Percentiles rank a stretch among this genome's conserved stretches.
Conservation (phyloP, 1,140 invertebrate genomes). For the Episyrphus balteatus region DNA sequence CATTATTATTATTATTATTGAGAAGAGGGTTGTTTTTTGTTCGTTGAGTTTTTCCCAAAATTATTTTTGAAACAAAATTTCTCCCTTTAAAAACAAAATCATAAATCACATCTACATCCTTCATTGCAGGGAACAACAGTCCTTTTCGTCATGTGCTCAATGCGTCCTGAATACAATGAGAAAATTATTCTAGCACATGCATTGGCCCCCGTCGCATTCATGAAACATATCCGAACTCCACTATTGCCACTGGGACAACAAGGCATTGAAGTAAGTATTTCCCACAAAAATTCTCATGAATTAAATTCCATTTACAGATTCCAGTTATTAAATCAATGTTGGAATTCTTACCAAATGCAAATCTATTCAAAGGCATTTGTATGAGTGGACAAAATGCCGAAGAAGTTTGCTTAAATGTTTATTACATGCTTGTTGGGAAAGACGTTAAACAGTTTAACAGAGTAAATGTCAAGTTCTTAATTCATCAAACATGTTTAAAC, state of each 20-base stretch:
- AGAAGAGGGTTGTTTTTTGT: no score
- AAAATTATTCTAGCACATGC: slow-evolving; percentile 42
- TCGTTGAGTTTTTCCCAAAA: no score
- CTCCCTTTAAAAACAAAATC: no score
- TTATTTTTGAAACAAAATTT: no score
- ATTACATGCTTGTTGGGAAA: slow-evolving; percentile 13
- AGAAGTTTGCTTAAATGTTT: slow-evolving; percentile 11
- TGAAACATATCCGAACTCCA: slow-evolving; percentile 15
- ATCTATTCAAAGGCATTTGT: slow-evolving; percentile 7
- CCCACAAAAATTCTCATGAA: no score
- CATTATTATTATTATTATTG: no score
- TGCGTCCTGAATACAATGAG: slow-evolving; percentile 47
- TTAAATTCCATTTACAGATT: no score
- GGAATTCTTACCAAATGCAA: slow-evolving; percentile 14
- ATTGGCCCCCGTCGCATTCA: slow-evolving; percentile 46
- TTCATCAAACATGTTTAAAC: no score
- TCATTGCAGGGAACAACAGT: slow-evolving; percentile 55
- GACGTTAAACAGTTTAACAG: slow-evolving; percentile 14
- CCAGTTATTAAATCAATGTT: neutral
- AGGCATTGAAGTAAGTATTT: no score
- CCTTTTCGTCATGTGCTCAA: slow-evolving; percentile 51
- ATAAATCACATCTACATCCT: slow-evolving; percentile 14
- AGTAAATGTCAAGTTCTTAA: slow-evolving; percentile 8
- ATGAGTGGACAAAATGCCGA: slow-evolving; percentile 7
- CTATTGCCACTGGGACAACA: slow-evolving; percentile 1